Evolutionary conservation across 2,888 invertebrate genomes (phyloP), one percentile per base, ranked within the genome.

Genomic region (Amaurobius ferox): DNA sequence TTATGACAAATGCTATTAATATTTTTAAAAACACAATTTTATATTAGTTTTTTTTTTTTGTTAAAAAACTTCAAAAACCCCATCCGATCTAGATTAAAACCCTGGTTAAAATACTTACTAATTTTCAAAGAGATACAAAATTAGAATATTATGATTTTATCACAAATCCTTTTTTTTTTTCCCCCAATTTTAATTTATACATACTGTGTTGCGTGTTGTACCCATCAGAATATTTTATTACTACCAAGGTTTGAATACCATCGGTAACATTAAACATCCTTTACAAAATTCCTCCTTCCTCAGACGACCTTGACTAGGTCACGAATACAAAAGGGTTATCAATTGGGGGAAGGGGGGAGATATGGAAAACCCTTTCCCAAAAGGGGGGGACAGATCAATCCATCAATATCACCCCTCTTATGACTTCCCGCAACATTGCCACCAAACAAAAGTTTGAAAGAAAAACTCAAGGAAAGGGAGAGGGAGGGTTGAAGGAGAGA

Each of bases 391-490:
- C 55, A 62, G 44, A 68, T 76, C 81, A 81, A 81, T 83, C 83
- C 83, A 83, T 83, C 83, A 83, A 71, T 76, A 62, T 77, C 76
- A 76, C 64, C 64, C 71, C 71, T 83, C 70, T 77, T 83, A 83
- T 83, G 83, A 83, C 83, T 83, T 83, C 77, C 76, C 83, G 71
- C 83, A 83, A 83, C 83, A 83, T 71, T 48, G 76, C 70, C 70
- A 48, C 64, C 64, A 35, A 29, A 61, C 26, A 44, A 64, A 72
- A 55, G 55, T 55, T 55, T 55, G 5, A 55, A 44, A 44, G 23
- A 55, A 55, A 55, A 55, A 55, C 55, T 55, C 23, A 55, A 23
- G 16, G 16, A 23, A 55, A 55, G 55, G 23, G 23, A 55, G 44
- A 72, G 73, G 64, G 79, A 35, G 39, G 64, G 16, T 68, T 29